Base-by-base conservation (phyloP, 92 coral and sea anemone species). In the Epizoanthus scotinus region DNA sequence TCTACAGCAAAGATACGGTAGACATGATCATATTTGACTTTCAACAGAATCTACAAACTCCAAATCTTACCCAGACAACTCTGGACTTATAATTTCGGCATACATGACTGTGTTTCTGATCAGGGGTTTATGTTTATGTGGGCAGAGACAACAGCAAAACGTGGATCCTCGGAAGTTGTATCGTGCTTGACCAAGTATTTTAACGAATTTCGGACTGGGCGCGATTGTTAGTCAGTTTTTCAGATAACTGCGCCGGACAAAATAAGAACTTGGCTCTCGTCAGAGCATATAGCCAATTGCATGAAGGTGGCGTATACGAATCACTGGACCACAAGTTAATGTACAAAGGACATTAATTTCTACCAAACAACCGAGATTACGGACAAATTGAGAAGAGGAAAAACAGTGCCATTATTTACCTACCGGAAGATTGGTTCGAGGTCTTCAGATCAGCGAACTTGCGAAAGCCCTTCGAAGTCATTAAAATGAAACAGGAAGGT, bases 51-150 rank as follows among this genome's bases (percentile, higher is more conserved):
- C 63, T 87, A 1, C 78, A 66, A 2, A 78, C 85, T 0, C 87
- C 82, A 0, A 63, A 56, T 9, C 53, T 86, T 8, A 21, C 3
- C 13, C 87, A 8, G 71, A 26, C 90, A 87, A 57, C 44, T 83
- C 7, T 87, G 90, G 87, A 78, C 78, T 2, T 77, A 78, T 59
- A 84, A 79, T 44, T 84, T 84, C 27, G 83, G 87, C 29, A 57
- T 79, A n/a, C 88, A 84, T 56, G 83, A 84, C 73, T 78, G 73
- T 13, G 82, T 87, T 0, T 26, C 62, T 7, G 66, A 73, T 59
- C 85, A 66, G 62, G 91, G 85, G 4, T 18, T 36, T 18, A 84
- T 84, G 85, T 29, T 26, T 8, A 65, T 28, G 49, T 31, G 70
- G 49, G n/a, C 47, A 0, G 70, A 65, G 6, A 29, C 21, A 3